Evolutionary conservation across 2,888 invertebrate species (phyloP).

Genomic region (Synergus itoensis): DNA sequence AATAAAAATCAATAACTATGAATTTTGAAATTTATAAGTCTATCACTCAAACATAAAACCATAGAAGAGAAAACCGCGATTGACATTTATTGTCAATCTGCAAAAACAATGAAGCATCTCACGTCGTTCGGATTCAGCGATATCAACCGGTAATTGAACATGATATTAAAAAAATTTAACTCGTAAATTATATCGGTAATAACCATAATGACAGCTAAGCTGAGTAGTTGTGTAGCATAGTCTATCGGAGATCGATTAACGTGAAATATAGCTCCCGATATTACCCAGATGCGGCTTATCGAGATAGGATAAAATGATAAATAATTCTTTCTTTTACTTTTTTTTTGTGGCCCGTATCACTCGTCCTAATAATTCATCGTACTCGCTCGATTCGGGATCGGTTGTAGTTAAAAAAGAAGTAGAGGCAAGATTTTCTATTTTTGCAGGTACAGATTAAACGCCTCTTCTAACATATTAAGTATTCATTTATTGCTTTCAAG

Average conservation of each 20-base stretch:
- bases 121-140: neutral
- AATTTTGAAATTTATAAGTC: neutral
- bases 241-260: slow-evolving; percentile 54
- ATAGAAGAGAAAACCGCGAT: neutral
- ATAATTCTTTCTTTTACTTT: slow-evolving; percentile 39
- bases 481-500: neutral
- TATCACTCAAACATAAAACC: neutral
- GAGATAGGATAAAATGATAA: slow-evolving; percentile 44
- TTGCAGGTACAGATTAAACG: neutral
- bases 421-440: neutral
- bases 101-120: neutral
- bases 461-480: neutral
- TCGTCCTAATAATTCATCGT: slow-evolving; percentile 5
- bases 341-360: neutral
- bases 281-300: slow-evolving; percentile 47
- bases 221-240: slow-evolving; percentile 2
- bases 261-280: slow-evolving; percentile 56
- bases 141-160: neutral
- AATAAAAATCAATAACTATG: neutral
- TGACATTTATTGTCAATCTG: neutral
- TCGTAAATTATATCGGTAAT: slow-evolving; percentile 51
- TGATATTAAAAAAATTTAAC: slow-evolving; percentile 42
- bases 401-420: neutral
- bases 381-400: neutral
- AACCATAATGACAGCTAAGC: slow-evolving; percentile 32